Evolutionary conservation across 2,888 invertebrate genomes (phyloP), one percentile per base, ranked within the genome.

Genomic region (Eristalis tenax): DNA sequence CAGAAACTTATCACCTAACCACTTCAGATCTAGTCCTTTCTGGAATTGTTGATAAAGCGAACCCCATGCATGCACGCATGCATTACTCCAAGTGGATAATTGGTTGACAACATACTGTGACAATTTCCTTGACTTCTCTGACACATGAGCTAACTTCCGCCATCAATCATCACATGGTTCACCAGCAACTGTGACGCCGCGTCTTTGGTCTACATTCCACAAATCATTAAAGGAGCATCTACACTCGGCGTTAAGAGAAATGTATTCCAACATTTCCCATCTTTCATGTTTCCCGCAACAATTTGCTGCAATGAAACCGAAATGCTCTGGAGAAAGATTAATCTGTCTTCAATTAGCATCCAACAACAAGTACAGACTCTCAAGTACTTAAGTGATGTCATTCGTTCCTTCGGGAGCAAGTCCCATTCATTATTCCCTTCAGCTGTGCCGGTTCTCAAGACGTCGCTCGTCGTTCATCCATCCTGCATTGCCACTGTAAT

Each of bases 201-300:
- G 18, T n/a, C 18, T 18, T 65, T 38, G 75, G 26, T 66, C 66
- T 26, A 57, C 18, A 75, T 75, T 57, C 75, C 56, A 26, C 8
- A 50, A 11, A 28, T 15, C 23, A 50, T 63, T 38, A 43, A 63
- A 73, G 40, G 28, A 73, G 28, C 73, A 18, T 43, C 32, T 38
- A 32, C 18, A 22, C 59, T 8, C 18, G 50, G 8, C 50, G 56
- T 59, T 32, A 43, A 63, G 22, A 43, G 43, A 15, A 43, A 63
- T 50, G 61, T 43, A 40, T 43, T 28, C 26, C 43, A 23, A 28
- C 28, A 23, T 32, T 81, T 81, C 74, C 38, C 69, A 69, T 82
- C 76, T 82, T 82, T 82, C 70, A 82, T 66, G 61, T 77, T 61
- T 23, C 0, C 83, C 83, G 83, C n/a, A 82, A 73, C 43, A 83